Base-by-base conservation (phyloP, 1,140 invertebrate genomes). In the Trypoxylus dichotomus region DNA sequence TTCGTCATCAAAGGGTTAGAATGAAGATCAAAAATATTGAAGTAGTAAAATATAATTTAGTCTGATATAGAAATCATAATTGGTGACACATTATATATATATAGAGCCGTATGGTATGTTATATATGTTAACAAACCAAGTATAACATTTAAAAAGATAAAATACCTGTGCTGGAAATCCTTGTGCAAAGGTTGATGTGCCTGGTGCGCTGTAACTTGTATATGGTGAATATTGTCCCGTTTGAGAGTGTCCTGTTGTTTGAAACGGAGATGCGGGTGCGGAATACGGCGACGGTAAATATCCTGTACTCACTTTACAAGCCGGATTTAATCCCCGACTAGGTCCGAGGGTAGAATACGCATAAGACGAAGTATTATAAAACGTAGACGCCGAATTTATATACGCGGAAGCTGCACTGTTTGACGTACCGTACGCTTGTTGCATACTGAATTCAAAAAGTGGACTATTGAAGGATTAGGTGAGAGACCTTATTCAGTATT, bases 121-220 rank as follows among this genome's bases (percentile, higher is more conserved):
- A n/a, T n/a, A n/a, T 37, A 37, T 37, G 32, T 37, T 37, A 37
- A 1, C n/a, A n/a, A n/a, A n/a, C 32, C 10, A 37, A 5, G 32
- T 37, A 37, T 37, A 37, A 37, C 5, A 37, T 1, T 8, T 8
- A 37, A 37, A 37, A 1, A 63, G n/a, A 63, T 63, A 68, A 81
- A 78, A 75, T 85, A 92, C 91, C 88, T 92, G 92, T 72, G 90
- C 87, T 10, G 91, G 87, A 85, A 92, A 92, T 76, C 90, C 89
- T 85, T 93, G 92, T 58, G 90, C 86, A 80, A 90, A 88, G 6
- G 87, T 81, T 1, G 87, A 90, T 82, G 84, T 90, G 78, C 83
- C 90, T 78, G 85, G 88, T 5, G 86, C 83, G 76, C 87, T 92
- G 80, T 93, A 93, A 0, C 90, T 87, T 1, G 88, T 86, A 79